phyloP scores from a whole-genome alignment of 2,113 vertebrate genomes.

The Channa argus region DNA sequence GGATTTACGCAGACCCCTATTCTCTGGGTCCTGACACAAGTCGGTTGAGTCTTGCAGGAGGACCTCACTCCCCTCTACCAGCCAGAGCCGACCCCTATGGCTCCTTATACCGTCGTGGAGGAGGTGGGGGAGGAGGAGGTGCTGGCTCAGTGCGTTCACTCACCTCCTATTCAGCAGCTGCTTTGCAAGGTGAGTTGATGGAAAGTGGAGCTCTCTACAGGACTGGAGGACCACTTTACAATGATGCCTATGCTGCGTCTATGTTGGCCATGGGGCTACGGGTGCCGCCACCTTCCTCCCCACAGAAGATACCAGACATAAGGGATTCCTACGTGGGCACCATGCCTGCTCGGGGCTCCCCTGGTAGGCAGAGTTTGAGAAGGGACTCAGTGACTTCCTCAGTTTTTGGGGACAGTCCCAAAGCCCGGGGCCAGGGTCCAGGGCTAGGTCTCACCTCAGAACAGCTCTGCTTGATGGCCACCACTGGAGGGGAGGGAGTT shows the following conservation, averaged over 20 bases:
- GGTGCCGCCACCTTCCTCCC: slow-evolving; percentile 89
- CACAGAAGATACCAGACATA: slow-evolving; percentile 91
- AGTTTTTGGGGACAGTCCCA: slow-evolving; percentile 92
- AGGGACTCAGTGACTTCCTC: slow-evolving; percentile 91
- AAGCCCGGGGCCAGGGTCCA: slow-evolving; percentile 81
- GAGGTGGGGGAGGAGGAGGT: slow-evolving; percentile 58
- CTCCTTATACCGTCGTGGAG: slow-evolving; percentile 88
- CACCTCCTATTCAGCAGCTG: slow-evolving; percentile 93
- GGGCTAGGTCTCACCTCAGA: slow-evolving; percentile 83
- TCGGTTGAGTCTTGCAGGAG: slow-evolving; percentile 88
- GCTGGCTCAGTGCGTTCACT: slow-evolving; percentile 90
- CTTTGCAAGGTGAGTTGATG: slow-evolving; percentile 93
- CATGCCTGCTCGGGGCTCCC: slow-evolving; percentile 91
- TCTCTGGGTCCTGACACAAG: slow-evolving; percentile 87
- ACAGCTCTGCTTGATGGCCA: slow-evolving; percentile 88
- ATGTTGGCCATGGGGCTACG: slow-evolving; percentile 88
- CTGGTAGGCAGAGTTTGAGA: slow-evolving; percentile 91
- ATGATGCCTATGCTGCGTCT: slow-evolving; percentile 85
- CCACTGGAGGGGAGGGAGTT: slow-evolving; percentile 83
- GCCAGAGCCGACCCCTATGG: slow-evolving; percentile 85
- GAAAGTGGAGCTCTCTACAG: slow-evolving; percentile 89
- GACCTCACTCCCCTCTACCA: slow-evolving; percentile 82
- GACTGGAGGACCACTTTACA: slow-evolving; percentile 89
- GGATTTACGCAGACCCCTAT: slow-evolving; percentile 94
- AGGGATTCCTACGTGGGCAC: slow-evolving; percentile 88